Percentiles rank a stretch among this genome's conserved stretches.
Conservation (phyloP, 2,113 vertebrate species). For the Pachyramphus minor region DNA sequence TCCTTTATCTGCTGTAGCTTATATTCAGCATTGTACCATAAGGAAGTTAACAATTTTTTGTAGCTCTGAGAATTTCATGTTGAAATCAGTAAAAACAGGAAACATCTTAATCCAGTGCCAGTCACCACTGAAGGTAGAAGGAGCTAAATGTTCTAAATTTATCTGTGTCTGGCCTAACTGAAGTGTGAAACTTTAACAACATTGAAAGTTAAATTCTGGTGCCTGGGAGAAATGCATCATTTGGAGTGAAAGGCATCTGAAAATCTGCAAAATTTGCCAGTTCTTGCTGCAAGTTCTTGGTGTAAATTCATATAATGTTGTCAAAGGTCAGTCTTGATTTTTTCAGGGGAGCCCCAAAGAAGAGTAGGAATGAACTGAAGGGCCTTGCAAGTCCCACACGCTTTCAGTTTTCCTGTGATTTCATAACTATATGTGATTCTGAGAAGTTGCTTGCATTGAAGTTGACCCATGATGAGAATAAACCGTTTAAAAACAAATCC, state of each 20-base stretch:
- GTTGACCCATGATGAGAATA: not conserved
- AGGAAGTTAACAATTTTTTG: not conserved
- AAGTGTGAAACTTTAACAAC: not conserved
- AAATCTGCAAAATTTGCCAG: not conserved
- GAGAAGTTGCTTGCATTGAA: not conserved
- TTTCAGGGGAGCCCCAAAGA: not conserved
- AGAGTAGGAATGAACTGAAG: not conserved
- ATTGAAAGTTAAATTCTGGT: not conserved
- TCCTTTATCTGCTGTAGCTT: not conserved
- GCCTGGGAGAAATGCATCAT: not conserved
- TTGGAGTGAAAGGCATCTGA: not conserved
- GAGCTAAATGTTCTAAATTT: not conserved
- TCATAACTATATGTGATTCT: not conserved
- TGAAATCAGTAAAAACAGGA: not conserved
- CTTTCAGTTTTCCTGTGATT: not conserved
- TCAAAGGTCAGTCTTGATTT: not conserved
- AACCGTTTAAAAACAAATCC: not conserved
- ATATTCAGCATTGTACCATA: not conserved
- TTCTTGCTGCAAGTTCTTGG: not conserved
- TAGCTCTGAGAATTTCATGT: not conserved
- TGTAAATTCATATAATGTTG: not conserved
- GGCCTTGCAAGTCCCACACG: not conserved
- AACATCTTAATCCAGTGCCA: not conserved
- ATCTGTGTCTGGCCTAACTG: not conserved
- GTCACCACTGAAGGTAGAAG: not conserved